Evolutionary conservation across 2,113 vertebrate species (phyloP).

Genomic region (Cottus gobio): DNA sequence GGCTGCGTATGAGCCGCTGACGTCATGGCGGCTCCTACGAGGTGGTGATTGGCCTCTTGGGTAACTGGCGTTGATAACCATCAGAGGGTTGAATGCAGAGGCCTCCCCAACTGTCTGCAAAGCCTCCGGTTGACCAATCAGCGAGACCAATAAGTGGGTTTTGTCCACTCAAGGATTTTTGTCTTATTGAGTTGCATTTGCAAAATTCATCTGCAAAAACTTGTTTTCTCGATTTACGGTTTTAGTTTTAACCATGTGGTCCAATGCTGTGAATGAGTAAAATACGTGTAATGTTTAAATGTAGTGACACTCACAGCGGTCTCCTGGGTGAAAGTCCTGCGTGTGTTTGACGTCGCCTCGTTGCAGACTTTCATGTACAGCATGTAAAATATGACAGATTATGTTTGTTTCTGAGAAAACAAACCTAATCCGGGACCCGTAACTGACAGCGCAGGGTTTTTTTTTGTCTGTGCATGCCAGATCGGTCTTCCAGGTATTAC

Average conservation of each 20-base stretch:
- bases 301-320: not conserved
- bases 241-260: no score
- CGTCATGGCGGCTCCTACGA: constrained; percentile 11
- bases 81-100: constrained; percentile 8
- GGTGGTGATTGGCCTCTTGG: constrained; percentile 18
- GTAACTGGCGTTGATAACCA: not conserved
- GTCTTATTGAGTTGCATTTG: no score
- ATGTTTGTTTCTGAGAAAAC: no score
- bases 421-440: no score
- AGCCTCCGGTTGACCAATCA: not conserved
- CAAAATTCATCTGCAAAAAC: no score
- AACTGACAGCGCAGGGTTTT: no score
- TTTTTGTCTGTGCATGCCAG: no score
- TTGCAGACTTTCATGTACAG: not conserved
- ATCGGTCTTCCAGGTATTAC: no score
- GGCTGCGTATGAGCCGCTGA: not conserved
- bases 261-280: no score
- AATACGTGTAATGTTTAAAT: not conserved
- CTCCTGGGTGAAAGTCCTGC: not conserved
- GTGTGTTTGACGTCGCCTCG: not conserved
- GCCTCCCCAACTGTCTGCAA: not conserved
- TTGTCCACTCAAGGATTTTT: constrained; percentile 1
- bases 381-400: no score
- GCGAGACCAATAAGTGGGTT: not conserved
- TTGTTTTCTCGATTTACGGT: no score